Base-by-base conservation (phyloP, 1,140 invertebrate genomes). In the Hylyphantes graminicola region DNA sequence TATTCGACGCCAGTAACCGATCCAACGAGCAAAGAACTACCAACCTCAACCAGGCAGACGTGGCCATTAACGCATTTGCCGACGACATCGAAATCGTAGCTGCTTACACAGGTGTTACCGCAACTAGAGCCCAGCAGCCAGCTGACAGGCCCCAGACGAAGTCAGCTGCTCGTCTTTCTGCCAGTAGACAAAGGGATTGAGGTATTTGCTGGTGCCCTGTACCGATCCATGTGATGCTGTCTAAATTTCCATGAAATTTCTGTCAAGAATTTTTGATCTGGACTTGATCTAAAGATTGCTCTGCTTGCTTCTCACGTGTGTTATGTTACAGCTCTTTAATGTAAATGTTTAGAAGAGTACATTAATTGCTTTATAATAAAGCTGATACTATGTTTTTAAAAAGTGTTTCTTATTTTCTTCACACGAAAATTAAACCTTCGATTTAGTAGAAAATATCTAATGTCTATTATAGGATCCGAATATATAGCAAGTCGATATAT, bases 1-100 rank as follows among this genome's bases (percentile, higher is more conserved):
- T 88, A 12, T 88, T 88, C 84, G 53, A 87, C 64, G 88, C 87
- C 15, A 86, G 86, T 17, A 84, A 88, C 13, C 76, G 84, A 13
- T 63, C 84, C 55, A 85, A 85, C 70, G 84, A 85, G 63, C 76
- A 67, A 12, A 76, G 84, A 8, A 72, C 77, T 13, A 67, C 76
- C 70, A 61, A 73, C 53, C n/a, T 67, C 35, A 78, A 85, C 65
- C 65, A 53, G 12, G 84, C 75, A 13, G 75, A 78, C 48, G 59
- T 78, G 2, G 19, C n/a, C 10, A 21, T 78, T n/a, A 61, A 64
- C 7, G 65, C 75, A 6, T 61, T 21, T 6, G 73, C 57, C 73
- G n/a, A 15, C 12, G 54, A 57, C 50, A 21, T 3, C 8, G 50
- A 7, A 8, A 50, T 17, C 48, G 50, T 35, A 9, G 15, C 67